Evolutionary conservation across 2,113 vertebrate genomes (phyloP).

Genomic region (Tringa solitaria): DNA sequence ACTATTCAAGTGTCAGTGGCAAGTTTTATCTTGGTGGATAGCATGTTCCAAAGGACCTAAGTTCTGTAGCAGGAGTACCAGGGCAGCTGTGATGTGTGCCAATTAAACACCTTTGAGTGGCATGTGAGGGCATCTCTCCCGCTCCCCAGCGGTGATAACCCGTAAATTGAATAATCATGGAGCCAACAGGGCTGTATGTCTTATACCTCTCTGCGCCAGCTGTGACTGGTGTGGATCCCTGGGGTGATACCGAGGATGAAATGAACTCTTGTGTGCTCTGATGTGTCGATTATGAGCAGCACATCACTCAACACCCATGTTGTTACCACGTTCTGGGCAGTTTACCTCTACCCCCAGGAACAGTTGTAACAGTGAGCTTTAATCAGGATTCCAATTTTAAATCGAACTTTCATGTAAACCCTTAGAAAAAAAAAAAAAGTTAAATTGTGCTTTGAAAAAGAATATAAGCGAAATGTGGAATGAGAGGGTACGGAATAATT

Average conservation of each 20-base stretch:
- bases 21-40: not conserved
- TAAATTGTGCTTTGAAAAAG: not conserved
- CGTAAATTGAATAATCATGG: not conserved
- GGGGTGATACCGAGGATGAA: not conserved
- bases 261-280: constrained; percentile 32
- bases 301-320: constrained; percentile 63
- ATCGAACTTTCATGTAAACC: constrained; percentile 59
- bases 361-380: constrained; percentile 50
- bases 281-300: constrained; percentile 37
- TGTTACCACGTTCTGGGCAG: constrained; percentile 63
- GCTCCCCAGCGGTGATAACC: not conserved
- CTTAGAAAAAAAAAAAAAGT: not conserved
- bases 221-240: not conserved
- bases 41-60: not conserved
- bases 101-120: not conserved
- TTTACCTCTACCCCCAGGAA: constrained; percentile 46
- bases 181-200: not conserved
- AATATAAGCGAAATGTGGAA: not conserved
- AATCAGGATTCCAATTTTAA: constrained; percentile 67
- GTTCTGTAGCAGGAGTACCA: not conserved
- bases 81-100: not conserved
- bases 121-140: not conserved
- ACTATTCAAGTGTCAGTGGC: not conserved
- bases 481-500: not conserved
- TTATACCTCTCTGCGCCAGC: not conserved